Evolutionary conservation across 1,140 invertebrate species (phyloP).

Genomic region (Saxidomus purpurata): DNA sequence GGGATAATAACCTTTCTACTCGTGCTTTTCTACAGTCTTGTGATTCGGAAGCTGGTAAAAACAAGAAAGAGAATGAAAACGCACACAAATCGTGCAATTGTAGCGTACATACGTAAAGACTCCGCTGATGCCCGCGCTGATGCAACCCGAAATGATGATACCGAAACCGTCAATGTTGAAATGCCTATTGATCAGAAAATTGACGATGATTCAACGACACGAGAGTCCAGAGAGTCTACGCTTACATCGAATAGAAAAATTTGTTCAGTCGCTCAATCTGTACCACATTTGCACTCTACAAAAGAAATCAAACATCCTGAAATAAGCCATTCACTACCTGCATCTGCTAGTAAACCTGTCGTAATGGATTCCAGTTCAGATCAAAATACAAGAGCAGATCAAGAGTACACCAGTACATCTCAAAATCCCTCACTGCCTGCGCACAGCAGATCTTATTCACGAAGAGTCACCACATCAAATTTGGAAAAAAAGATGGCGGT

Average conservation of each 20-base stretch:
- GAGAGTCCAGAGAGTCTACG: no score
- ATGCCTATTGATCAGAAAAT: no score
- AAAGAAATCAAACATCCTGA: no score
- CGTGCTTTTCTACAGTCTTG: neutral
- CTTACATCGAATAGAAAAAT: no score
- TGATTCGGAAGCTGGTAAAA: neutral
- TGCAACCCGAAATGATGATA: neutral
- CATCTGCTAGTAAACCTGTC: neutral
- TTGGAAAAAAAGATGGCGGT: neutral
- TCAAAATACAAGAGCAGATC: no score
- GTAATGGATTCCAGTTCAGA: neutral
- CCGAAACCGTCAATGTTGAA: neutral
- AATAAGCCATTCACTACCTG: neutral
- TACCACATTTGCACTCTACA: no score
- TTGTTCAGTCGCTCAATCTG: no score
- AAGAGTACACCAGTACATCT: neutral
- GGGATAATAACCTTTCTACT: neutral
- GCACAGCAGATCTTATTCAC: neutral
- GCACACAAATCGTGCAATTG: neutral
- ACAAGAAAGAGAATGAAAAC: neutral
- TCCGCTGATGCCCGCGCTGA: neutral
- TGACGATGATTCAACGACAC: no score
- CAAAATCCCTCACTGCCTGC: neutral
- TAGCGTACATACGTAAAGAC: neutral
- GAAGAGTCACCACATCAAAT: neutral